Percentiles rank a stretch among this genome's conserved stretches.
Conservation (phyloP, 2,797 vertebrate genomes). For the Cynodonichthys magdalenae region DNA sequence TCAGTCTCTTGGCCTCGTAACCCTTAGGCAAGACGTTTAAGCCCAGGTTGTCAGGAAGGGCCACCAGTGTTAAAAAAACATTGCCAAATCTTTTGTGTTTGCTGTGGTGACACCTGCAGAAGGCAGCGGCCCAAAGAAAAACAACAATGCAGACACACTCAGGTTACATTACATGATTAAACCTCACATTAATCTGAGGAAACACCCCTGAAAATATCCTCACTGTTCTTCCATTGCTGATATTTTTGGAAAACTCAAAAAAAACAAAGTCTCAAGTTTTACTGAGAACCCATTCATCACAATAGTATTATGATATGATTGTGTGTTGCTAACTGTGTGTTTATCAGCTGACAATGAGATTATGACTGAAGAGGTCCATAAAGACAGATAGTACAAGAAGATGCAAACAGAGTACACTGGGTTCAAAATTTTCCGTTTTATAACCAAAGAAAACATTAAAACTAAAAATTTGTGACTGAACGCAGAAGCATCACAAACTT, state of each 20-base stretch:
- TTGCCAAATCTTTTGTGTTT: too few species aligned
- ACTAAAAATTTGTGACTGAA: not conserved
- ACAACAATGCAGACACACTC: too few species aligned
- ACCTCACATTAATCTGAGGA: too few species aligned
- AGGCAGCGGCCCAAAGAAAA: too few species aligned
- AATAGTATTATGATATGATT: slow-evolving; percentile 67
- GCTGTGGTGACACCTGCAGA: too few species aligned
- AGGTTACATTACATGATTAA: too few species aligned
- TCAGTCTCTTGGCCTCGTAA: too few species aligned
- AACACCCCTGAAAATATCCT: too few species aligned
- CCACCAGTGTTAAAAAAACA: too few species aligned
- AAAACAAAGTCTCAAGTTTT: slow-evolving; percentile 18
- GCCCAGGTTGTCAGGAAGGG: too few species aligned
- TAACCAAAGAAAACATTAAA: slow-evolving; percentile 6
- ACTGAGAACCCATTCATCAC: slow-evolving; percentile 30
- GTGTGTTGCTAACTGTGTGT: slow-evolving; percentile 33
- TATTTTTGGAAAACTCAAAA: slow-evolving; percentile 40
- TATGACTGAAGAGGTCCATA: slow-evolving; percentile 59
- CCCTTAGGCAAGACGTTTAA: too few species aligned
- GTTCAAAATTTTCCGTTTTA: slow-evolving; percentile 21
- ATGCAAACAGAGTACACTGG: not conserved
- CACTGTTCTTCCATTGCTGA: slow-evolving; percentile 19
- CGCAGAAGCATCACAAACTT: not conserved
- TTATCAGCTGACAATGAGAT: slow-evolving; percentile 66
- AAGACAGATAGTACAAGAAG: too few species aligned